Base-by-base conservation (phyloP, 2,888 invertebrate genomes). In the Cantharis lateralis region DNA sequence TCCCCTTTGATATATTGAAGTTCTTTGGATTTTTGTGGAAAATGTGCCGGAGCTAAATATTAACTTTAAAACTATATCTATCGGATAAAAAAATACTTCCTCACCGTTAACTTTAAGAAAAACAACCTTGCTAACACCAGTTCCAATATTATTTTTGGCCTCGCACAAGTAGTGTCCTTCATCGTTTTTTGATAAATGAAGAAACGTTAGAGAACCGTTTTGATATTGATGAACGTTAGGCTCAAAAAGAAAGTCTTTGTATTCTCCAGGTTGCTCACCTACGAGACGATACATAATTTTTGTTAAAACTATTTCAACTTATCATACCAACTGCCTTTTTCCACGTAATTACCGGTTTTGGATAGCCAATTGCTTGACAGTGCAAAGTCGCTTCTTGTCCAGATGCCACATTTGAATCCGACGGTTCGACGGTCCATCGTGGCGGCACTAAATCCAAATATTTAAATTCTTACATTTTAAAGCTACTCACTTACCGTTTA, bases 121-220 rank as follows among this genome's bases (percentile, higher is more conserved):
- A 83, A 97, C 94, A 73, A 97, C 95, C 89, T 97, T 97, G 90
- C 97, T 97, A 76, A 97, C 93, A 11, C 96, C 97, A 15, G 95
- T 93, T 0, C 96, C 97, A 80, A 98, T 96, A 82, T 94, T 95
- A 87, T 98, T 98, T 84, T 95, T 93, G n/a, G 96, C 96, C 86
- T 97, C 96, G 88, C 98, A 98, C 72, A 97, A 91, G 87, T 96
- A 97, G 87, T 95, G 95, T 0, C 97, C 96, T 88, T 96, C 96
- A 86, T 95, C 95, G 84, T 95, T 94, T 88, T 96, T 96, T 82
- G 93, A 94, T 71, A 96, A 94, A 85, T 94, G 92, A 83, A 93
- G 93, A 87, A 96, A 96, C 80, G 93, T 92, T 80, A 96, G 90
- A 11, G 96, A 95, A 24, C 96, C 96, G 86, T 96, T 96, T 82